These are phyloP conservation scores for Schizothorax lantsangensis DNA, from an alignment of 2,797 vertebrate genomes.

Conservation along the genomic window DNA sequence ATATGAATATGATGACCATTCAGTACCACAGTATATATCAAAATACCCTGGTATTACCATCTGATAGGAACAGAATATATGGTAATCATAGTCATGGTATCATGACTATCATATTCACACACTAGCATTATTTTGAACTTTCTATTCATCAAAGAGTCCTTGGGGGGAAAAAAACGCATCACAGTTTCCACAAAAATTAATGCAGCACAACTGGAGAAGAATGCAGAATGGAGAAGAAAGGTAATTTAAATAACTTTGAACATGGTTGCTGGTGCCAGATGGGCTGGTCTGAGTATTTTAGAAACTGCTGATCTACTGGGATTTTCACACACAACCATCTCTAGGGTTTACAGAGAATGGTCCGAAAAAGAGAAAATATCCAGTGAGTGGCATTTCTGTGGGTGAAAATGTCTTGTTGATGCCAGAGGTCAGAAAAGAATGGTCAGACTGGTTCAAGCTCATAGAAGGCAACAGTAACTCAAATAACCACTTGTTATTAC, in stretches of 20 bases:
- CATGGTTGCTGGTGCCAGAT: not conserved
- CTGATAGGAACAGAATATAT: not conserved
- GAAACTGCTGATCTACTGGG: not conserved
- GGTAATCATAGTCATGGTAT: not conserved
- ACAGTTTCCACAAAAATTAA: not conserved
- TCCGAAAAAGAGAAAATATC: not conserved
- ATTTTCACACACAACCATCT: not conserved
- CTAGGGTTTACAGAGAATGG: not conserved
- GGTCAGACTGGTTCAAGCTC: not conserved
- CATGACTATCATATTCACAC: not conserved
- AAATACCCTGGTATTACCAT: not conserved
- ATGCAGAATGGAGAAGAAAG: not conserved
- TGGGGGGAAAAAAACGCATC: too few relatives aligned
- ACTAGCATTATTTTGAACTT: not conserved
- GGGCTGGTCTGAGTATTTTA: not conserved
- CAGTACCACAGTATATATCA: not conserved
- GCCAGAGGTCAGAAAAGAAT: not conserved
- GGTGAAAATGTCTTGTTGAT: not conserved
- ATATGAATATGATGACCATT: not conserved
- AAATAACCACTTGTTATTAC: not conserved
- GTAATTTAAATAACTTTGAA: not conserved
- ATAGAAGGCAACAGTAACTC: not conserved
- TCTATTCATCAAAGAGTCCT: too few relatives aligned
- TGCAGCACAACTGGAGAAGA: not conserved
- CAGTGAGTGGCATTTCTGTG: not conserved